A percentile compares a stretch with the other conserved stretches of the same genome.
Evolutionary conservation across 2,888 invertebrate species (phyloP).

Genomic region (Frankliniella fusca): DNA sequence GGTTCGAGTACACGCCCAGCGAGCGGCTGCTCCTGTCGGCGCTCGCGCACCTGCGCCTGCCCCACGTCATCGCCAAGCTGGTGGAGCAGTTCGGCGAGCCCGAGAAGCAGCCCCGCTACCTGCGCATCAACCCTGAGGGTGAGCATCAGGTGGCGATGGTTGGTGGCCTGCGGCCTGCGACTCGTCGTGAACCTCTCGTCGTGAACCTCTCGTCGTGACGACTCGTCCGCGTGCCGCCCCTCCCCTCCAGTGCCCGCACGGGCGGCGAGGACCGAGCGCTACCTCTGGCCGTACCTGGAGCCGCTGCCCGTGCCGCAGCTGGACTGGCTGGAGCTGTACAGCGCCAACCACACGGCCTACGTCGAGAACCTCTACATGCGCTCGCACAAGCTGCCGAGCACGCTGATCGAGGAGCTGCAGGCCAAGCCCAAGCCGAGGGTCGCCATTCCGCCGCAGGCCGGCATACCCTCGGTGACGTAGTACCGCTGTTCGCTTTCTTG

Average conservation of each 20-base stretch:
- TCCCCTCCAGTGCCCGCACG: background rate
- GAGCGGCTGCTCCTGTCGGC: conserved; percentile 7
- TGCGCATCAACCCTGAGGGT: background rate
- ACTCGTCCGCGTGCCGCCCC: too few relatives aligned
- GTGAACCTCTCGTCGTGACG: too few relatives aligned
- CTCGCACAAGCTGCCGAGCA: background rate
- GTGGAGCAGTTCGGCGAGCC: conserved; percentile 6
- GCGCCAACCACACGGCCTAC: conserved; percentile 8
- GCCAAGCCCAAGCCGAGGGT: background rate
- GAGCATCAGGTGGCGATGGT: background rate
- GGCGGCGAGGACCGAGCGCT: background rate
- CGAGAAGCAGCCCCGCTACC: conserved; percentile 7
- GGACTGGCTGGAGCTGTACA: background rate
- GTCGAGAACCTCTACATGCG: conserved; percentile 19
- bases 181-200: too few relatives aligned
- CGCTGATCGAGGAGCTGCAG: conserved; percentile 3
- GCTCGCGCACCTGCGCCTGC: conserved; percentile 15
- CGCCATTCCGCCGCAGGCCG: background rate
- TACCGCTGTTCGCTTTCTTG: background rate
- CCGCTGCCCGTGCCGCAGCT: conserved; percentile 14
- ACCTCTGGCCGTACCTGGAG: conserved; percentile 17
- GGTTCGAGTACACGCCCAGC: conserved; percentile 17
- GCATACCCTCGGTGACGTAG: background rate
- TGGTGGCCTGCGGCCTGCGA: too few relatives aligned
- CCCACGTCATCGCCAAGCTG: conserved; percentile 15